Percentiles rank a stretch among this genome's conserved stretches.
Evolutionary conservation across 2,797 vertebrate species (phyloP).

Genomic region (Pseudomugil gertrudae): DNA sequence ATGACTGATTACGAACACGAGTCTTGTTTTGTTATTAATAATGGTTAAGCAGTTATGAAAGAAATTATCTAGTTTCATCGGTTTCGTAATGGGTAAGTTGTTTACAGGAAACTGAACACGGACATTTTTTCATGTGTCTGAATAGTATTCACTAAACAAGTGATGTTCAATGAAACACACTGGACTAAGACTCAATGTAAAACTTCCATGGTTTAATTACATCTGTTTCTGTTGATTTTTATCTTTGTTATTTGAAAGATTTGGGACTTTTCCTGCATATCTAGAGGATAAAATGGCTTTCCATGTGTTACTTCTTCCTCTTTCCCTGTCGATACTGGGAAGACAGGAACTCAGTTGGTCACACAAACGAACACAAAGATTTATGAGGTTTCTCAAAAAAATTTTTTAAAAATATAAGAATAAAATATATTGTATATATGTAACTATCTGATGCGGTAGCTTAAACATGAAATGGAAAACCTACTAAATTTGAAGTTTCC

Average conservation of each 20-base stretch:
- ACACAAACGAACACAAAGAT: not conserved
- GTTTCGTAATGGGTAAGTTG: not conserved
- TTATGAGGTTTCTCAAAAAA: not conserved
- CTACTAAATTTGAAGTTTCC: constrained; percentile 31
- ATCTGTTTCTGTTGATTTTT: not conserved
- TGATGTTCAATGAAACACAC: not conserved
- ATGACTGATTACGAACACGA: not conserved
- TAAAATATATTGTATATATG: not conserved
- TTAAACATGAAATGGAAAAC: constrained; percentile 13
- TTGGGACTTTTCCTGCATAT: not conserved
- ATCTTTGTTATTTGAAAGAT: not conserved
- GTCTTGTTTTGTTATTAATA: constrained; percentile 3
- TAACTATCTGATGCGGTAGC: not conserved
- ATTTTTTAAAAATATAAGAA: not conserved
- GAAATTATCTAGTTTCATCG: not conserved
- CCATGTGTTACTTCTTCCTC: constrained; percentile 1
- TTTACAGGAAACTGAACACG: not conserved
- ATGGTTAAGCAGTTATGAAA: not conserved
- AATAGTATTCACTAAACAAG: not conserved
- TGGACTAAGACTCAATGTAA: not conserved
- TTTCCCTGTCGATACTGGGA: constrained; percentile 21
- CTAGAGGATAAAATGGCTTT: constrained; percentile 14
- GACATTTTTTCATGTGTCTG: not conserved
- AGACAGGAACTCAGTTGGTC: constrained; percentile 29
- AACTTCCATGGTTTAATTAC: not conserved